Conservation (phyloP, 2,113 vertebrate species). For the Buteo buteo region DNA sequence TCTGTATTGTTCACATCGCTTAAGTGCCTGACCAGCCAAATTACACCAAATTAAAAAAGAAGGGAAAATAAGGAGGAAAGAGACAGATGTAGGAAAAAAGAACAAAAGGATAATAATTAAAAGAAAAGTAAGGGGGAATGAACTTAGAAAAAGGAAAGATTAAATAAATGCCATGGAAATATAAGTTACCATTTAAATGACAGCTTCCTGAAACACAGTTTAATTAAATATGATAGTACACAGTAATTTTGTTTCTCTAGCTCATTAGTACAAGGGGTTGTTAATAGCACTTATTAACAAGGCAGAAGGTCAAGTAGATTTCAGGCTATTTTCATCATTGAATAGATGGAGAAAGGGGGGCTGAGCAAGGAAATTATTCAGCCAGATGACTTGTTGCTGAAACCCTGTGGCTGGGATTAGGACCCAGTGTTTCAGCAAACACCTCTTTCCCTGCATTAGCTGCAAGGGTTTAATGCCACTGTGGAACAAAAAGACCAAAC, state of each 20-base stretch:
- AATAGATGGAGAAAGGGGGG: neutral
- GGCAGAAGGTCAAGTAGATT: neutral
- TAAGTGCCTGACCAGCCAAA: neutral
- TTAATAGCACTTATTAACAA: neutral
- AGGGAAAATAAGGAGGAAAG: neutral
- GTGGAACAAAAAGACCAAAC: neutral
- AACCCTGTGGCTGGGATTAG: neutral
- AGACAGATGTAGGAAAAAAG: neutral
- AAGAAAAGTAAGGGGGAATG: neutral
- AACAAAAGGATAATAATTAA: neutral
- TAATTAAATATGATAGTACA: neutral
- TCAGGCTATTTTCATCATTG: neutral
- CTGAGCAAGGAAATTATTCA: neutral
- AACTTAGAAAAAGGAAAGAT: neutral
- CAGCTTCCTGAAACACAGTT: neutral
- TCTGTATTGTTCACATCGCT: neutral
- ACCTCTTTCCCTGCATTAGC: neutral
- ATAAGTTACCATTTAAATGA: rapidly evolving
- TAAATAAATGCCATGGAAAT: neutral
- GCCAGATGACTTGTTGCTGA: neutral
- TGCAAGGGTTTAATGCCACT: neutral
- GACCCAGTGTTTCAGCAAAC: neutral
- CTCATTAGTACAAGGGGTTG: neutral
- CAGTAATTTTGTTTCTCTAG: neutral
- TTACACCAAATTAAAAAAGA: neutral